Evolutionary conservation across 2,888 invertebrate genomes (phyloP), one percentile per base, ranked within the genome.

Genomic region (Zelleria hepariella): DNA sequence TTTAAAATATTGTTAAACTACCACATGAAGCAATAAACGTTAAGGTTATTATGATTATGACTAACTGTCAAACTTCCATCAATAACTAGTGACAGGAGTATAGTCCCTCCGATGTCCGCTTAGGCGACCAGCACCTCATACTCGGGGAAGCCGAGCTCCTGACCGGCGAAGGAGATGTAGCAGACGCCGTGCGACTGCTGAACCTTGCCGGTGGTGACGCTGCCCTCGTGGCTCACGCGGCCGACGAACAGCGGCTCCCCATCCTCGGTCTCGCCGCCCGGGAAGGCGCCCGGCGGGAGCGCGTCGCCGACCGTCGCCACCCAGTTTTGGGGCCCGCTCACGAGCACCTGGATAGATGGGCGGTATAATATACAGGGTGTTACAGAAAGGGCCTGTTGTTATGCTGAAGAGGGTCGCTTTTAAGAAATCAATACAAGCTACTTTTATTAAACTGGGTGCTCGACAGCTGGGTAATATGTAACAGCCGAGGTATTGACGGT

Each of bases 81-180:
- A n/a, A n/a, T n/a, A n/a, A n/a, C n/a, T n/a, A n/a, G n/a, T n/a
- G n/a, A n/a, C n/a, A n/a, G 15, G 64, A 60, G 25, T 42, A 42
- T 10, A 15, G 32, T 42, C 0, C 15, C 32, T 42, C 32, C 15
- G 32, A 15, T 42, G 32, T 10, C 2, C 10, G 32, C 15, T 42
- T 15, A 42, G 10, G 32, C 32, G 32, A 42, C 32, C 15, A 96
- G 92, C 67, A 96, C 86, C 88, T 96, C 96, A 74, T 94, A 96
- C 58, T 95, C 94, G n/a, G 91, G 91, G 89, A 93, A 95, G 57
- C 93, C 92, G 60, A 95, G 78, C 75, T 96, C 96, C 69, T 93
- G 91, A 52, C 96, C 96, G 0, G 87, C 95, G 74, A 92, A 96
- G 15, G 96, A 92, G 80, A 96, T 95, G 91, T 96, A 96, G 76